Conservation (phyloP, 2,797 vertebrate species). For the Parotocinclus haroldoi region DNA sequence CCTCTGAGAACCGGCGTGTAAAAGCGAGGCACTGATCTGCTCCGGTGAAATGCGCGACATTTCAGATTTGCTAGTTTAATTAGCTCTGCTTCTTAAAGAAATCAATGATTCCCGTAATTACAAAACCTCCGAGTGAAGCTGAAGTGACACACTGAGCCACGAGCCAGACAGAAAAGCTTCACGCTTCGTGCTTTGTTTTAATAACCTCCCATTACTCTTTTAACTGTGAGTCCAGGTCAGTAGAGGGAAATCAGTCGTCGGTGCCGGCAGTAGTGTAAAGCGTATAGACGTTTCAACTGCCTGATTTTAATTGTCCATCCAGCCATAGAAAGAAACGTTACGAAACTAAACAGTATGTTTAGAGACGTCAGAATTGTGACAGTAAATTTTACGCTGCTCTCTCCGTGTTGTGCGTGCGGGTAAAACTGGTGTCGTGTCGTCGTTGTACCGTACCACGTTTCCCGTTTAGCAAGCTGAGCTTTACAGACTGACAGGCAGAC, state of each 20-base stretch:
- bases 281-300: too few species aligned
- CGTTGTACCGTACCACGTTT: background rate
- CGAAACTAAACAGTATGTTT: too few species aligned
- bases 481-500: constrained; percentile 1
- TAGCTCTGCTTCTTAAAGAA: constrained; percentile 46
- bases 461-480: background rate
- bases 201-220: constrained; percentile 21
- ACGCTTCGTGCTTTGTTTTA: constrained; percentile 44
- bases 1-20: too few species aligned
- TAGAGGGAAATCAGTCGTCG: background rate
- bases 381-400: too few species aligned
- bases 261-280: too few species aligned
- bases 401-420: too few species aligned
- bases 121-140: constrained; percentile 38
- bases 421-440: background rate
- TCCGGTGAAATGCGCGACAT: constrained; percentile 37
- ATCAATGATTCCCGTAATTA: constrained; percentile 46
- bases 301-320: too few species aligned
- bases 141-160: constrained; percentile 28
- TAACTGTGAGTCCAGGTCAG: background rate
- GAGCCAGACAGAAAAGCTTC: constrained; percentile 37
- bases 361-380: too few species aligned
- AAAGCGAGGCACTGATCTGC: constrained; percentile 21
- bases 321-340: too few species aligned
- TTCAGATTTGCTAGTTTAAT: constrained; percentile 54